Base-by-base conservation (phyloP, 2,113 vertebrate genomes). In the Anser brachyrhynchus region DNA sequence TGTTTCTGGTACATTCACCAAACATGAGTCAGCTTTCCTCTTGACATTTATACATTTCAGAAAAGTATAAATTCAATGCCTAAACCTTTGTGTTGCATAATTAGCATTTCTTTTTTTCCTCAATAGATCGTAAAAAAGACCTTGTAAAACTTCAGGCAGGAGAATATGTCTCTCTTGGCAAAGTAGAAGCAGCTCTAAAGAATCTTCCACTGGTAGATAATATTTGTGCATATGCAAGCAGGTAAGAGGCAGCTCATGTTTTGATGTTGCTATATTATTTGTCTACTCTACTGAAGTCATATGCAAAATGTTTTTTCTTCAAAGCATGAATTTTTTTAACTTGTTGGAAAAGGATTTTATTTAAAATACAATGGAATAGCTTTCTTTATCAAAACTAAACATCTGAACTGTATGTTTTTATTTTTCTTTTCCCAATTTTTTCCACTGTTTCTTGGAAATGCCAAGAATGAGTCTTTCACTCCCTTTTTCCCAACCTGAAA, bases 121-220 rank as follows among this genome's bases (percentile, higher is more conserved):
- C 5, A 3, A 29, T 77, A 99, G 99, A 99, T 97, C 99, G 99
- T 91, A 99, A 99, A 95, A 99, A 99, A 95, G 99, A 99, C 96
- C 97, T 99, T 96, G 99, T 99, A 81, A 99, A 99, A 87, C 98
- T 99, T 33, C 99, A 99, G 96, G 99, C 99, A 4, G 99, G 99
- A 89, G 99, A 99, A 89, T 99, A 99, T 41, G 99, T 99, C 90
- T 99, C 99, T 84, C 98, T 99, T 89, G 99, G 99, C 52, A 99
- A 99, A 97, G 99, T 99, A 80, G 99, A 99, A 95, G 98, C 99
- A 61, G 98, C 98, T 95, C 87, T 99, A 96, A 99, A 99, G 98
- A 99, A 99, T 96, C 98, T 99, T 73, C 92, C 99, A 5, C 91
- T 99, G 76, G 97, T 99, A 41, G 99, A 99, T 97, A 99, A 99